These are phyloP conservation scores for Brachyptera risi DNA, from an alignment of 2,888 invertebrate species.

Conservation along the genomic window DNA sequence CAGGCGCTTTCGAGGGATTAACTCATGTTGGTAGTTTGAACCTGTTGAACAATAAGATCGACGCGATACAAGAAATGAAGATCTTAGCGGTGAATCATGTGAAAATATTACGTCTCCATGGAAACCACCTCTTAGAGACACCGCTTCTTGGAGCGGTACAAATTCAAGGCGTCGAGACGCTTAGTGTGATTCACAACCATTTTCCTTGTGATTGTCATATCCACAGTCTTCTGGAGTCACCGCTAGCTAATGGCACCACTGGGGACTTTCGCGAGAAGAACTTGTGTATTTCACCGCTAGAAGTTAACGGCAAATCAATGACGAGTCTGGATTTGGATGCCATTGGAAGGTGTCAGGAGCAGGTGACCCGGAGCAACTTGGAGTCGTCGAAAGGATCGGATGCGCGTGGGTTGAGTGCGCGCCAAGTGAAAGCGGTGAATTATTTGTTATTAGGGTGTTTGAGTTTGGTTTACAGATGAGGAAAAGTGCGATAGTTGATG, in stretches of 20 bases:
- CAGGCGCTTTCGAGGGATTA: slow-evolving; percentile 73
- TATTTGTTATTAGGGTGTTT: background rate
- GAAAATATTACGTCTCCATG: slow-evolving; percentile 66
- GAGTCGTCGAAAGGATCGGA: slow-evolving; percentile 38
- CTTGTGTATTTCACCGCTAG: slow-evolving; percentile 80
- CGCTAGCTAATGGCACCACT: slow-evolving; percentile 62
- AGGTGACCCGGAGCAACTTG: slow-evolving; percentile 61
- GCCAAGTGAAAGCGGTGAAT: background rate
- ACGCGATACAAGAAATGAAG: slow-evolving; percentile 70
- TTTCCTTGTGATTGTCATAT: slow-evolving; percentile 85
- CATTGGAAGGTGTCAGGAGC: slow-evolving; percentile 64
- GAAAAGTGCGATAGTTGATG: too few relatives aligned
- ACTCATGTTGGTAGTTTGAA: slow-evolving; percentile 67
- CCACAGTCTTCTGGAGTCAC: slow-evolving; percentile 70
- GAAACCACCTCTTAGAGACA: slow-evolving; percentile 78
- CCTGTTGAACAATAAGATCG: slow-evolving; percentile 81
- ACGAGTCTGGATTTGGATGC: slow-evolving; percentile 60
- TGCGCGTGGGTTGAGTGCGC: slow-evolving; percentile 8
- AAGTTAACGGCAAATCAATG: slow-evolving; percentile 74
- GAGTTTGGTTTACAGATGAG: background rate
- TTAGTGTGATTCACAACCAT: slow-evolving; percentile 73
- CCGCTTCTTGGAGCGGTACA: slow-evolving; percentile 64
- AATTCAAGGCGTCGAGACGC: slow-evolving; percentile 65
- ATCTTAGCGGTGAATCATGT: slow-evolving; percentile 68
- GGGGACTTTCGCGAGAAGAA: slow-evolving; percentile 67